A percentile compares a stretch with the other conserved stretches of the same genome.
Conservation (phyloP, 2,888 invertebrate species). For the Agonopterix subpropinquella region DNA sequence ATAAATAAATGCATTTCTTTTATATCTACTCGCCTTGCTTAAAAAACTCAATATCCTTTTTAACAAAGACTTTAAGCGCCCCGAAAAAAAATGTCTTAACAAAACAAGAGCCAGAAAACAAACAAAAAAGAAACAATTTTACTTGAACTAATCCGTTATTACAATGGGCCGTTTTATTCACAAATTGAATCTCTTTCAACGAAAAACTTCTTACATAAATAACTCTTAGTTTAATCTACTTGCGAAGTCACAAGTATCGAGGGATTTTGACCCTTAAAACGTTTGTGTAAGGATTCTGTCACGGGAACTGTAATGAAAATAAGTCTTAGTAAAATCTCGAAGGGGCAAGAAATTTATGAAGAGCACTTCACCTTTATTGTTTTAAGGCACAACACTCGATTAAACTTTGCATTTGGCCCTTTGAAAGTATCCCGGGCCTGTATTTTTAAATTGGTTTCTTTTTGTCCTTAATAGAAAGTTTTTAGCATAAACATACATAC, state of each 20-base stretch:
- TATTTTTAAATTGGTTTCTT: neutral
- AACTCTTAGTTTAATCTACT: constrained; percentile 19
- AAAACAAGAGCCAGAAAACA: constrained; percentile 5
- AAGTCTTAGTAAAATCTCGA: constrained; percentile 21
- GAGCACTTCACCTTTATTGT: constrained; percentile 30
- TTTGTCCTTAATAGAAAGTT: too few relatives aligned
- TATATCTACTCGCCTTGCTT: too few relatives aligned
- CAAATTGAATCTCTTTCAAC: constrained; percentile 26
- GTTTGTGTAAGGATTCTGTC: too few relatives aligned
- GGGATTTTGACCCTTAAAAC: too few relatives aligned
- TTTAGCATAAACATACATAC: too few relatives aligned
- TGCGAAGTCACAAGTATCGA: too few relatives aligned
- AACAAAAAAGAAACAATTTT: constrained; percentile 18
- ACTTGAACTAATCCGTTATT: constrained; percentile 30
- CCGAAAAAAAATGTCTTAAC: neutral
- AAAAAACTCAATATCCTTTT: too few relatives aligned
- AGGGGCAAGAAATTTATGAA: constrained; percentile 28
- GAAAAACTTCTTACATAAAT: constrained; percentile 35
- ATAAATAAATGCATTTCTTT: too few relatives aligned
- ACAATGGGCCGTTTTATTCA: constrained; percentile 29
- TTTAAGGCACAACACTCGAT: constrained; percentile 25
- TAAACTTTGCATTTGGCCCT: constrained; percentile 15
- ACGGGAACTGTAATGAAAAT: constrained; percentile 26
- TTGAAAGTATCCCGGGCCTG: neutral
- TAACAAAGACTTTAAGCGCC: too few relatives aligned